A percentile compares a stretch with the other conserved stretches of the same genome.
Evolutionary conservation across 2,797 vertebrate species (phyloP).

Genomic region (Zalophus californianus): DNA sequence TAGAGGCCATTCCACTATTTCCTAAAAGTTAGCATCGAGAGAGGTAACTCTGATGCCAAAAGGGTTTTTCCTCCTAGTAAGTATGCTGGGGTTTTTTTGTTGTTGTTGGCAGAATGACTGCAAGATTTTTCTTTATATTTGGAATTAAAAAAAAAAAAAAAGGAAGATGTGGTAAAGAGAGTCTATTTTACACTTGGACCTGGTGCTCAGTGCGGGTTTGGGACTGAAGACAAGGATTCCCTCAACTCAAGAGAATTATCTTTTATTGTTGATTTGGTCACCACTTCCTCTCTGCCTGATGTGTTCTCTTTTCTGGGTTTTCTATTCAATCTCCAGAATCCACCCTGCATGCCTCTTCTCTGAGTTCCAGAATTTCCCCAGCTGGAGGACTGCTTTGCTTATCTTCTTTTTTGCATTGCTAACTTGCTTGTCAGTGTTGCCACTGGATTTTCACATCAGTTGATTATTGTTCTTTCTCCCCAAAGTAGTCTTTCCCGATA

Average conservation of each 20-base stretch:
- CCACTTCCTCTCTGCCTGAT: not conserved
- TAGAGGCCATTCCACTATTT: not conserved
- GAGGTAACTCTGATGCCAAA: not conserved
- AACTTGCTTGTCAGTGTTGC: not conserved
- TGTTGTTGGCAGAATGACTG: not conserved
- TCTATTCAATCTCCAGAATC: not conserved
- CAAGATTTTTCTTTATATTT: not conserved
- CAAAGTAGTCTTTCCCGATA: not conserved
- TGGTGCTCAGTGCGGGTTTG: not conserved
- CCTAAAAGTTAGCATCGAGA: not conserved
- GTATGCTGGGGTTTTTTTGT: not conserved
- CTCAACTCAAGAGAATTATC: not conserved
- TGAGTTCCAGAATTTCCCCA: not conserved
- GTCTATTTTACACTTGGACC: not conserved
- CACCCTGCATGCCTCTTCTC: not conserved
- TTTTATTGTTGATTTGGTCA: not conserved
- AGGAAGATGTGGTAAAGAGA: not conserved
- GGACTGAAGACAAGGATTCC: not conserved
- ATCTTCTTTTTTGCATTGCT: not conserved
- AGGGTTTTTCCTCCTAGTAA: not conserved
- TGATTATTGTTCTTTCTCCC: not conserved
- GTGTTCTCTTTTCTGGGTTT: not conserved
- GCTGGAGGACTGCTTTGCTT: not conserved
- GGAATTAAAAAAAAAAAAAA: not conserved
- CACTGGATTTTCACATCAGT: fast-evolving